Evolutionary conservation across 2,113 vertebrate species (phyloP).

Genomic region (Callorhinus ursinus): DNA sequence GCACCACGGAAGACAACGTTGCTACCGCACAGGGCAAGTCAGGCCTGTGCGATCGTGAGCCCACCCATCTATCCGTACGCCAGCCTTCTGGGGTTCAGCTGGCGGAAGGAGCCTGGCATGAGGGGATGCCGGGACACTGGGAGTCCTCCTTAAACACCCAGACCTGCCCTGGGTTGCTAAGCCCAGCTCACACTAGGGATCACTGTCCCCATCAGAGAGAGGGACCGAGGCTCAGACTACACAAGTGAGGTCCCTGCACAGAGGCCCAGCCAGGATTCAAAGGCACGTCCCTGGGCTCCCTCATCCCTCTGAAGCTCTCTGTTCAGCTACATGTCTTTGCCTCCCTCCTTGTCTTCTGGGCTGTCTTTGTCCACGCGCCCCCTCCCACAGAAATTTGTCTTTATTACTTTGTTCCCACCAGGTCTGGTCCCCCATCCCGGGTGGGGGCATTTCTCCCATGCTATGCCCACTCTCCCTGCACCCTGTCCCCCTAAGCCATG

Average conservation of each 20-base stretch:
- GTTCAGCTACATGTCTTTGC: neutral
- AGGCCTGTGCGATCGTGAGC: neutral
- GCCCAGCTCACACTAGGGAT: too few relatives aligned
- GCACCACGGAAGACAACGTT: neutral
- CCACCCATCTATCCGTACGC: neutral
- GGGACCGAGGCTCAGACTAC: neutral
- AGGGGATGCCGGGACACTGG: too few relatives aligned
- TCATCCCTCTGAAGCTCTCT: neutral
- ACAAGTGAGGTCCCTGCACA: neutral
- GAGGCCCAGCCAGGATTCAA: neutral
- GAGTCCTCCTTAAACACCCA: neutral
- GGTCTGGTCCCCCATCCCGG: neutral
- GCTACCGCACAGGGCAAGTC: neutral
- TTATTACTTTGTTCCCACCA: fast-evolving
- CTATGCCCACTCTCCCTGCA: neutral
- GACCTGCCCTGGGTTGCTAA: neutral
- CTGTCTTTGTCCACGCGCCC: fast-evolving
- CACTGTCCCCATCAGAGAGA: neutral
- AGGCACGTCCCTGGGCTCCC: neutral
- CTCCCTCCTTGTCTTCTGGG: neutral
- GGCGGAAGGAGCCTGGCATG: neutral
- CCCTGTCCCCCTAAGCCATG: neutral
- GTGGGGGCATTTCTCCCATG: neutral
- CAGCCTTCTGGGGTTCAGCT: neutral
- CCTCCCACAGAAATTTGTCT: neutral